Percentiles rank a stretch among this genome's conserved stretches.
phyloP scores from a whole-genome alignment of 2,113 vertebrate genomes.

The Callocephalon fimbriatum region DNA sequence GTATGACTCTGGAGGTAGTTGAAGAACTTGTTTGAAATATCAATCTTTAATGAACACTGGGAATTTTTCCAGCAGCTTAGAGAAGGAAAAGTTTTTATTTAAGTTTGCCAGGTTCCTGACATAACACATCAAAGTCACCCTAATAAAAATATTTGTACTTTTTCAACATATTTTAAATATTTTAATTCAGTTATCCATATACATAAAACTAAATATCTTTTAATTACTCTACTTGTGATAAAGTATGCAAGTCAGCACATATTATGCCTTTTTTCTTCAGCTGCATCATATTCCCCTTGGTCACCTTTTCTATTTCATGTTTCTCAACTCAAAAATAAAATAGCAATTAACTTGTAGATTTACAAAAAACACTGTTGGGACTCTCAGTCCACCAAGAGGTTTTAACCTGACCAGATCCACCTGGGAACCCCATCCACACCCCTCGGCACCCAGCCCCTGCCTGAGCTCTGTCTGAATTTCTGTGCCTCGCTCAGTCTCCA shows the following conservation, averaged over 20 bases:
- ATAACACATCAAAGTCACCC: background rate
- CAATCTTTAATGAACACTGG: slow-evolving; percentile 41
- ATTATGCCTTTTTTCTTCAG: background rate
- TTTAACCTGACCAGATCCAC: background rate
- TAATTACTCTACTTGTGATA: background rate
- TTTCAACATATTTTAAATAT: background rate
- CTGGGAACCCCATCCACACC: background rate
- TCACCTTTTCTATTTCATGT: background rate
- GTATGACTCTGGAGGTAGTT: background rate
- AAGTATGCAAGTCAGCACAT: background rate
- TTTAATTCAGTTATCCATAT: background rate
- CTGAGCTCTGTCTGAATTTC: background rate
- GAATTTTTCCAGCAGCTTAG: slow-evolving; percentile 1
- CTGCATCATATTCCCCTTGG: background rate
- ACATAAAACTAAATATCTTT: background rate
- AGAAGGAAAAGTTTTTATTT: background rate
- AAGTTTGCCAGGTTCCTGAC: background rate
- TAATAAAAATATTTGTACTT: background rate
- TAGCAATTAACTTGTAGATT: background rate
- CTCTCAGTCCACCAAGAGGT: background rate
- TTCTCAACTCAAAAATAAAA: background rate
- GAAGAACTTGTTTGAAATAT: slow-evolving; percentile 46
- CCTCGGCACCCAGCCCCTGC: background rate
- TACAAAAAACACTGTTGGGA: background rate
- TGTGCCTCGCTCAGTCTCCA: background rate